Base-by-base conservation (phyloP, 2,797 vertebrate species). In the Anisognathus igniventris region DNA sequence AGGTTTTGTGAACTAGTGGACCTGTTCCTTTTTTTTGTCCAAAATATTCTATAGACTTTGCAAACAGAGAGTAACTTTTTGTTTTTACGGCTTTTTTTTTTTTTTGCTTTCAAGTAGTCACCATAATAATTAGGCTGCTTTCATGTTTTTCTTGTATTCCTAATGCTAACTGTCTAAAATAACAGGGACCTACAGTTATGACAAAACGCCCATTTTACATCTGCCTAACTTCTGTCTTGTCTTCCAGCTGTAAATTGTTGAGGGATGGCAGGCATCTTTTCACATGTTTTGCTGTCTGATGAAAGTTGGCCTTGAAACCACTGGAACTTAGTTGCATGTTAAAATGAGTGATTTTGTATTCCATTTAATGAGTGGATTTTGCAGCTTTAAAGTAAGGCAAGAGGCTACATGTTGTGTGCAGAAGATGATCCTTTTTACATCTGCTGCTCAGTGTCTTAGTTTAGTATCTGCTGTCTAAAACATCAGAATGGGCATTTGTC, bases 381-480 rank as follows among this genome's bases (percentile, higher is more conserved):
- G 22, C 67, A 62, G 25, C 57, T 68, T 17, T 61, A 45, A 62
- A 47, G 13, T 47, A 47, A 40, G 30, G 45, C 0, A 3, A 64
- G 61, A 78, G 23, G 35, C 23, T 50, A 6, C 0, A 0, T 19
- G 2, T 27, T 22, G 15, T 10, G 14, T 62, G 74, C 50, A 75
- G 65, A 50, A 64, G 31, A 28, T 30, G 20, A 30, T 66, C 8
- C 16, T 51, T 91, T 78, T 54, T 3, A 5, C 11, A 22, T 82
- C 22, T 7, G 12, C 58, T 45, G 1, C 37, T 66, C 0, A 1
- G 11, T 68, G 74, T 65, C 28, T 45, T n/a, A 37, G 9, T 76
- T 82, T 37, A 28, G 14, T 67, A 10, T 31, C 25, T 19, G 35
- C 22, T 82, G 50, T 84, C 44, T 51, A 19, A 73, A 86, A 73